These are phyloP conservation scores for Scartelaos histophorus DNA, from an alignment of 2,113 vertebrate species.

Conservation along the genomic window DNA sequence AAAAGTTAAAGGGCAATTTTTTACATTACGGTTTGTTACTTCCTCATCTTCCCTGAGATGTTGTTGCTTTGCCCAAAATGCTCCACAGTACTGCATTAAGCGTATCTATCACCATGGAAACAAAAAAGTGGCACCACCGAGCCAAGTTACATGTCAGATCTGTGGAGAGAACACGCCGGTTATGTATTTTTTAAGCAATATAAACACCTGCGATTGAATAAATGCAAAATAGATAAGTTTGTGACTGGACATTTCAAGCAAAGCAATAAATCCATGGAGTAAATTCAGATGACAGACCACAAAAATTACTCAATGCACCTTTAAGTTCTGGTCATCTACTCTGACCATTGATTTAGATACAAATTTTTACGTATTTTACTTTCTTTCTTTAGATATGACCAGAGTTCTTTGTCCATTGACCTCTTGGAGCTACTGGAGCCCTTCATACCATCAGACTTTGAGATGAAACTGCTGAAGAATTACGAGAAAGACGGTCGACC, in stretches of 20 bases:
- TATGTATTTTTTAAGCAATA: too few relatives aligned
- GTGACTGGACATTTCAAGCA: too few relatives aligned
- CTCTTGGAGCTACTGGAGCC: constrained; percentile 91
- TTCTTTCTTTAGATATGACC: constrained; percentile 82
- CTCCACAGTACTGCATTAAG: too few relatives aligned
- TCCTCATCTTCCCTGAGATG: too few relatives aligned
- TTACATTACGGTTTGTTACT: too few relatives aligned
- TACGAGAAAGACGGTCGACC: constrained; percentile 86
- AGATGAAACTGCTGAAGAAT: constrained; percentile 85
- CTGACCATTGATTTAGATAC: background rate
- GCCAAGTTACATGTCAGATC: too few relatives aligned
- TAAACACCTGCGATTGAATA: background rate
- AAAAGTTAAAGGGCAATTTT: too few relatives aligned
- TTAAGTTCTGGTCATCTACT: background rate
- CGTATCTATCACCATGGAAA: too few relatives aligned
- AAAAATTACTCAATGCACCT: background rate
- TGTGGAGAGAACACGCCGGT: too few relatives aligned
- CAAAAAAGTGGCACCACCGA: too few relatives aligned
- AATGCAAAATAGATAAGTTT: background rate
- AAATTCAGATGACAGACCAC: background rate
- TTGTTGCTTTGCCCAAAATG: too few relatives aligned
- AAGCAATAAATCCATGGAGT: background rate
- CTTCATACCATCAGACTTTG: constrained; percentile 91
- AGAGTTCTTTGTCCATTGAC: constrained; percentile 87
- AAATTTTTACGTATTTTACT: background rate